Conservation (phyloP, 2,797 vertebrate genomes). For the Neosalanx taihuensis region DNA sequence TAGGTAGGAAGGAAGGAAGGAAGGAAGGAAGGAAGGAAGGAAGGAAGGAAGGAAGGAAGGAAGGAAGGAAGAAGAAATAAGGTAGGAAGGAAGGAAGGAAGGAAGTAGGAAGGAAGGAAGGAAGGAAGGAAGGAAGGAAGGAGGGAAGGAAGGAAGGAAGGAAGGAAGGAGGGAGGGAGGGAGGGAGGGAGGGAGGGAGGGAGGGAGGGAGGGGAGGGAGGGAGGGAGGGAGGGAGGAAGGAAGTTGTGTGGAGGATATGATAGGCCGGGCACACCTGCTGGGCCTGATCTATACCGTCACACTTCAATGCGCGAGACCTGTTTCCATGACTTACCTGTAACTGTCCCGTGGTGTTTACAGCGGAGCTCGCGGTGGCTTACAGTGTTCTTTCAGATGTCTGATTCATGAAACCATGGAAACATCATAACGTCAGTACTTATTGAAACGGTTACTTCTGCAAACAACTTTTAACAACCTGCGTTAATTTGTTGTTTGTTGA, state of each 20-base stretch:
- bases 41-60: slow-evolving; percentile 3
- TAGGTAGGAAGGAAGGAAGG: no score
- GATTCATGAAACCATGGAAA: background rate
- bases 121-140: slow-evolving; percentile 66
- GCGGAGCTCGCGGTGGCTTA: background rate
- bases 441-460: background rate
- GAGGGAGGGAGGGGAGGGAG: slow-evolving; percentile 60
- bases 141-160: slow-evolving; percentile 24
- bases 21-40: no score
- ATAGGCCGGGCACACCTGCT: background rate
- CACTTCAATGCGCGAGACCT: background rate
- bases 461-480: no score
- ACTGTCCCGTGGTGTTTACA: background rate
- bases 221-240: slow-evolving; percentile 17
- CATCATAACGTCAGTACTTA: background rate
- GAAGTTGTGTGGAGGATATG: slow-evolving; percentile 5
- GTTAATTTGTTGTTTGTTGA: no score
- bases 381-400: background rate
- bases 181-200: slow-evolving; percentile 73
- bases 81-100: slow-evolving; percentile 57
- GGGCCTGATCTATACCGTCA: background rate
- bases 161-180: slow-evolving; percentile 62
- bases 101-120: slow-evolving; percentile 72
- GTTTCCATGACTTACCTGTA: background rate
- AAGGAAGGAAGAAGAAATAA: slow-evolving; percentile 41